phyloP scores from a whole-genome alignment of 1,140 invertebrate genomes.

The Diuraphis noxia region DNA sequence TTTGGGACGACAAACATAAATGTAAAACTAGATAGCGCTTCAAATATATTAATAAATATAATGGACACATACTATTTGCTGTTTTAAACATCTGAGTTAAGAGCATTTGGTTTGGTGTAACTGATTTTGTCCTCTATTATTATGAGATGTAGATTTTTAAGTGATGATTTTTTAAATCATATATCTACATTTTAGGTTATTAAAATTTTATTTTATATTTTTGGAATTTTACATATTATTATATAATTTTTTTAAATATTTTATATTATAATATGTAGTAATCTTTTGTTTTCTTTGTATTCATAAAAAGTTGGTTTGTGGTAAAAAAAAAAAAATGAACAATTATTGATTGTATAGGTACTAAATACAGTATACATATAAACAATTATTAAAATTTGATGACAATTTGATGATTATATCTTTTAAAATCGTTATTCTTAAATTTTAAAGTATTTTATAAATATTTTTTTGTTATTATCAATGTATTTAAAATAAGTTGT shows the following conservation, averaged over 20 bases:
- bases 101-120: no score
- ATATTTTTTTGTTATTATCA: not conserved
- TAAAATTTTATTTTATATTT: no score
- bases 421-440: not conserved
- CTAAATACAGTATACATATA: not conserved
- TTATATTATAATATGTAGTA: no score
- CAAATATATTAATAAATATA: slow-evolving; percentile 18
- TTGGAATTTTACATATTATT: no score
- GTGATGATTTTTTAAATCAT: no score
- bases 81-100: no score
- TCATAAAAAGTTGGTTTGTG: not conserved
- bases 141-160: no score
- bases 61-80: not conserved
- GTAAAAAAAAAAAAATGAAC: not conserved
- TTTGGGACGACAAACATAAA: not conserved
- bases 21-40: not conserved
- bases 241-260: no score
- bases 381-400: no score
- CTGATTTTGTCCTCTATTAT: no score
- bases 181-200: no score
- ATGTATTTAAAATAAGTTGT: not conserved
- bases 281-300: no score
- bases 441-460: not conserved
- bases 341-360: not conserved
- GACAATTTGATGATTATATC: not conserved